Evolutionary conservation across 23 tunicate species (phyloP), one percentile per base, ranked within the genome.

Genomic region (Pegea sp.): DNA sequence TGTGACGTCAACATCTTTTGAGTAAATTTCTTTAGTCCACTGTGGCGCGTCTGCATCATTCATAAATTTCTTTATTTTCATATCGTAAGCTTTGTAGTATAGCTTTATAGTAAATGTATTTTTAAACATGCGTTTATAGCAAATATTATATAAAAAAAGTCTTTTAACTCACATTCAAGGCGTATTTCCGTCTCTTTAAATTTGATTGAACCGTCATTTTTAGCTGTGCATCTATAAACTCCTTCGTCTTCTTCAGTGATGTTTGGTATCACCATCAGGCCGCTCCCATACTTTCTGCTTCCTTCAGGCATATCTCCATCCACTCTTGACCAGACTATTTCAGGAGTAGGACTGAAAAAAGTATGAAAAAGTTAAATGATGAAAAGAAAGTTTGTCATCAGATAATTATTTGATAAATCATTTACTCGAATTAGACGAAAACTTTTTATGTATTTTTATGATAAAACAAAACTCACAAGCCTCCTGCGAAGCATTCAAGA

Each of bases 231-330:
- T 1, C 3, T 42, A 58, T 74, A 74, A 3, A 38, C 49, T 28
- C 84, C 84, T 5, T 57, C 72, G 64, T 55, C 57, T 22, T 65
- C 67, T n/a, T 53, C 60, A 7, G 66, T 74, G 52, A 65, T 26
- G 30, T 52, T 38, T 23, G 52, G 4, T 0, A 74, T 26, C 5
- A 74, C 3, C 7, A 74, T 64, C 53, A 60, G 72, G 16, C 72
- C 67, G 8, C 67, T 44, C 3, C 13, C 11, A 1, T 62, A 52
- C 33, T 62, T 66, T 7, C 19, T 24, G 53, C 58, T 60, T 46
- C 22, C 30, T 0, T 32, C 51, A 4, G 72, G 67, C 11, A 74
- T 24, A 1, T 42, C 13, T 1, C 62, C 61, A 19, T 43, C 55
- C 1, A 5, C 11, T 42, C 33, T 66, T n/a, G 30, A 52, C 84